These are phyloP conservation scores for Epinotia nisella DNA, from an alignment of 2,888 invertebrate genomes.

Conservation along the genomic window DNA sequence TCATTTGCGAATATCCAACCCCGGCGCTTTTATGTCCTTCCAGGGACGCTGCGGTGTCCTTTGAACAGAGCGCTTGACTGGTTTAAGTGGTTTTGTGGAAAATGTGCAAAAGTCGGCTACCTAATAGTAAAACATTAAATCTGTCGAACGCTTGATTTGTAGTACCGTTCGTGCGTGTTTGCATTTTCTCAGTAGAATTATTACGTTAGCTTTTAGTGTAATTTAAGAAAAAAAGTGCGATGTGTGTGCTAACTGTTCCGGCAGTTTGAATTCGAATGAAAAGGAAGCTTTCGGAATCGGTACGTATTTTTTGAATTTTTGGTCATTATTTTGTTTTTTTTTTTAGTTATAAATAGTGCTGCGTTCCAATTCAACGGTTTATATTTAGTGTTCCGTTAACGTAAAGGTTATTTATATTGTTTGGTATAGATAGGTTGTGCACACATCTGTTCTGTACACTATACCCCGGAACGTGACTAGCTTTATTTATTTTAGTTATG, in stretches of 20 bases:
- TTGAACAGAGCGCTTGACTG: neutral
- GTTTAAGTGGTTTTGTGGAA: conserved; percentile 8
- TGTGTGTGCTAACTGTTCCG: conserved; percentile 46
- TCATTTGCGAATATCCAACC: conserved; percentile 45
- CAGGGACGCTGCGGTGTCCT: neutral
- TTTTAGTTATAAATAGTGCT: conserved; percentile 16
- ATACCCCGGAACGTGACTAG: conserved; percentile 25
- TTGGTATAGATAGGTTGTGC: conserved; percentile 29
- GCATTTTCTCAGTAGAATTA: conserved; percentile 37
- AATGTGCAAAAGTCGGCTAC: conserved; percentile 33
- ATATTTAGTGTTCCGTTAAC: conserved; percentile 22
- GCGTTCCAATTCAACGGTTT: conserved; percentile 3
- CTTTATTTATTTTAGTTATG: conserved; percentile 49
- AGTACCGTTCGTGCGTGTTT: conserved; percentile 46
- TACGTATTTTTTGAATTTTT: conserved; percentile 40
- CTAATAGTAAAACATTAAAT: conserved; percentile 48
- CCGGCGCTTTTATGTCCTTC: conserved; percentile 30
- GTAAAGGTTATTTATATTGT: conserved; percentile 25
- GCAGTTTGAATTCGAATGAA: conserved; percentile 45
- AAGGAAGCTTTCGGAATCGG: conserved; percentile 45
- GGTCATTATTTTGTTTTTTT: conserved; percentile 1
- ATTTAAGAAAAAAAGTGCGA: conserved; percentile 43
- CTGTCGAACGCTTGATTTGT: conserved; percentile 48
- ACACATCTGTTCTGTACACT: conserved; percentile 16
- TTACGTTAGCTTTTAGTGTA: conserved; percentile 40